Evolutionary conservation across 64 coral and sea anemone genomes (phyloP), one percentile per base, ranked within the genome.

Genomic region (Porites australiensis): DNA sequence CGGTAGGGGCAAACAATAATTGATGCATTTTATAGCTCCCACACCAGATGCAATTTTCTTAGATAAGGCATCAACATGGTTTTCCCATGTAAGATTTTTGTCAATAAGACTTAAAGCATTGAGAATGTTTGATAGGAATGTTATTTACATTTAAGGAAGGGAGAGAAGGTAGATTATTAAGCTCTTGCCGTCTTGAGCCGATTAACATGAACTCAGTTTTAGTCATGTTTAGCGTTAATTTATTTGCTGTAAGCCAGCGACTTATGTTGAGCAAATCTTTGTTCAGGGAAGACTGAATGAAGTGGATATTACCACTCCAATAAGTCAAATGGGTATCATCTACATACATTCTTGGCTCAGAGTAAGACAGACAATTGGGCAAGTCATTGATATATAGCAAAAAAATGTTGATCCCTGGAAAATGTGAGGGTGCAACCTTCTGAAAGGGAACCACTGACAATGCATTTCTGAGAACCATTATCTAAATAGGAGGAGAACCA

Each of bases 211-310:
- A 77, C 53, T 50, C 75, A 52, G 75, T 77, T 77, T 77, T 77
- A 77, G 75, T 77, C 75, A 49, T 45, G 50, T 77, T 77, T 77
- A 77, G 37, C 53, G 75, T 77, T 77, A 77, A n/a, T 77, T 49
- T 77, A 77, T 45, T 4, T 45, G 6, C 75, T 11, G 19, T 77
- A 50, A 77, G 75, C 75, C 75, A 77, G 46, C 53, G 75, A 77
- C 37, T 77, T 50, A 77, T 77, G 44, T 77, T 77, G 19, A 52
- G 18, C 53, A 77, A 50, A 46, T 78, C 43, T 78, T 52, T 4
- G 53, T 77, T 77, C 71, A 74, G 18, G 22, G 71, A 74, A 74
- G 71, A 43, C 18, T 74, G 71, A 43, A 74, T 74, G 2, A 5
- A 74, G 12, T 8, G 71, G 22, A 74, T 74, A 14, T 74, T 74